Evolutionary conservation across 1,140 invertebrate species (phyloP).

Genomic region (Zelostemma sp.): DNA sequence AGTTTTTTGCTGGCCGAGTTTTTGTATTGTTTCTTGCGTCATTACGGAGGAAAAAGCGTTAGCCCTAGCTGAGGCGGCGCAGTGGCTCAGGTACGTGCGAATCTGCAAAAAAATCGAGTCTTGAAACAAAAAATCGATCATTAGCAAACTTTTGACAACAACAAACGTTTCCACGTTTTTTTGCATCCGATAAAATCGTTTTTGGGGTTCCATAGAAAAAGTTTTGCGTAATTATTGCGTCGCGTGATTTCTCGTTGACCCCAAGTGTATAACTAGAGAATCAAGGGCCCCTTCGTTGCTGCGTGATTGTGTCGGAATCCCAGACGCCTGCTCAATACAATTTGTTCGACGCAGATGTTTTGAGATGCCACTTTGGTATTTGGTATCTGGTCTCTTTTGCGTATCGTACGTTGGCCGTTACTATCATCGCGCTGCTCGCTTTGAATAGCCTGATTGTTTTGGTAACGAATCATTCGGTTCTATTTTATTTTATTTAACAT

Average conservation of each 20-base stretch:
- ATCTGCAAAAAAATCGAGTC: not conserved
- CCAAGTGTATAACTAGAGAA: too few species aligned
- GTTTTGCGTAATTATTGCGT: too few species aligned
- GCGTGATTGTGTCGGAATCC: conserved; percentile 17
- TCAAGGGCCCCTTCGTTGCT: too few species aligned
- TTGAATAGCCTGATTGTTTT: conserved; percentile 17
- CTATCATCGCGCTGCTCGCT: conserved; percentile 31
- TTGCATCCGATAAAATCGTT: not conserved
- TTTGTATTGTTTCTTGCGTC: conserved; percentile 9
- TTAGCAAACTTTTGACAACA: too few species aligned
- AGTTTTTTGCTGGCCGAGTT: conserved; percentile 10
- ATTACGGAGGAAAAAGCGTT: conserved; percentile 51
- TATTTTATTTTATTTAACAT: too few species aligned
- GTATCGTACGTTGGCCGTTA: conserved; percentile 36
- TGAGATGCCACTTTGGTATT: conserved; percentile 25
- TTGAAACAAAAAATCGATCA: too few species aligned
- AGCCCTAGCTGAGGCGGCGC: not conserved
- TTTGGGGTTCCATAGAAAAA: not conserved
- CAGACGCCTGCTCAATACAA: conserved; percentile 20
- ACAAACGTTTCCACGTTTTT: not conserved
- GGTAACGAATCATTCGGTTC: conserved; percentile 10
- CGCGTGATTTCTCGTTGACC: too few species aligned
- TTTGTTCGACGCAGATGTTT: conserved; percentile 22
- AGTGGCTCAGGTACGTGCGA: not conserved
- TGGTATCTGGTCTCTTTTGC: conserved; percentile 21